Evolutionary conservation across 2,888 invertebrate genomes (phyloP).

Genomic region (Scotopteryx bipunctaria): DNA sequence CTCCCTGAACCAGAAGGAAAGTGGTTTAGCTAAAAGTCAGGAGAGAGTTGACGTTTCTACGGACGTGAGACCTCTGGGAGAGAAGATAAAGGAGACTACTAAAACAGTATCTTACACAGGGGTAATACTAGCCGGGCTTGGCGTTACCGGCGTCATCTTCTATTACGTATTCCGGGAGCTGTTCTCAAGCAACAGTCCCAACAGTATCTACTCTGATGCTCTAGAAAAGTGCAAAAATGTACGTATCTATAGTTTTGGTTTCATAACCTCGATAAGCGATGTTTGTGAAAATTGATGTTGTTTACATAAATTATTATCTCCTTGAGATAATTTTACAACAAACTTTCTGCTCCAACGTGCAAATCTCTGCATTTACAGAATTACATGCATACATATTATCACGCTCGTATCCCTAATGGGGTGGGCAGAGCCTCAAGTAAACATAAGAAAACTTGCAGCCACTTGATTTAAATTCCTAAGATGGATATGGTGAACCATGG

Average conservation of each 20-base stretch:
- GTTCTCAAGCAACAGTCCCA: slow-evolving; percentile 94
- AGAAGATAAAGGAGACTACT: slow-evolving; percentile 94
- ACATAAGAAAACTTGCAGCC: too few relatives aligned
- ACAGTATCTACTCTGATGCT: slow-evolving; percentile 91
- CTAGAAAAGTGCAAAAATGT: slow-evolving; percentile 88
- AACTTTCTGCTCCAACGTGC: slow-evolving; percentile 1
- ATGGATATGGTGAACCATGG: too few relatives aligned
- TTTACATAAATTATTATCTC: slow-evolving; percentile 23
- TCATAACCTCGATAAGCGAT: slow-evolving; percentile 19
- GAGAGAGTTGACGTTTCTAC: slow-evolving; percentile 73
- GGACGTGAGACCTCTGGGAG: slow-evolving; percentile 86
- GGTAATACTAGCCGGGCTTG: slow-evolving; percentile 91
- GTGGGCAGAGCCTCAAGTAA: too few relatives aligned
- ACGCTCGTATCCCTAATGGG: too few relatives aligned
- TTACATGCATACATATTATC: too few relatives aligned
- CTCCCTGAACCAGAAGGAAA: slow-evolving; percentile 56
- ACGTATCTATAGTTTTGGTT: slow-evolving; percentile 41
- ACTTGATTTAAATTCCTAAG: too few relatives aligned
- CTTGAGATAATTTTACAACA: neutral
- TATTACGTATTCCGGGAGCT: slow-evolving; percentile 93
- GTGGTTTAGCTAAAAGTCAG: slow-evolving; percentile 62
- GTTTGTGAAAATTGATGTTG: slow-evolving; percentile 26
- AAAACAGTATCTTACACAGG: slow-evolving; percentile 94
- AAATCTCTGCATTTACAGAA: too few relatives aligned
- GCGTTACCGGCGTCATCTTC: slow-evolving; percentile 91